A percentile compares a stretch with the other conserved stretches of the same genome.
phyloP scores from a whole-genome alignment of 2,888 invertebrate species.

The Prosapia bicincta region DNA sequence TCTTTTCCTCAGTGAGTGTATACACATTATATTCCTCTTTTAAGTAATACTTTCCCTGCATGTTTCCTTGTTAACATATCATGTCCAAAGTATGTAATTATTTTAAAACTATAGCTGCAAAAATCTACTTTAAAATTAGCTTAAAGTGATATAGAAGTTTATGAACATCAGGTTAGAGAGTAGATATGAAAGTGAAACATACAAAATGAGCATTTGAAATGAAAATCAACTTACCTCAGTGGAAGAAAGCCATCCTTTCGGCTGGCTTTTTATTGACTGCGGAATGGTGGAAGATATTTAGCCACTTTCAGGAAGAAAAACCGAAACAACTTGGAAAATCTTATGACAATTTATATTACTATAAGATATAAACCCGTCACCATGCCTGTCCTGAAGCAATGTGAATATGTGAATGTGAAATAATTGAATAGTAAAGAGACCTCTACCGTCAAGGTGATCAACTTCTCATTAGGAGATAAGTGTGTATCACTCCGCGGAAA shows the following conservation, averaged over 20 bases:
- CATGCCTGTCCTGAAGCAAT: background rate
- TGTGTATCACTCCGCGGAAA: background rate
- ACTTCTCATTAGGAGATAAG: background rate
- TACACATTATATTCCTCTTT: too few relatives aligned
- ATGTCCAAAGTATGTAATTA: too few relatives aligned
- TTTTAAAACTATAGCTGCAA: too few relatives aligned
- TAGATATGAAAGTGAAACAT: too few relatives aligned
- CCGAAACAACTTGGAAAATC: background rate
- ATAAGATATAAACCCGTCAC: background rate
- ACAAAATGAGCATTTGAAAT: slow-evolving; percentile 1
- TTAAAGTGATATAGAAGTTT: too few relatives aligned
- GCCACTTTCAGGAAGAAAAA: slow-evolving; percentile 34
- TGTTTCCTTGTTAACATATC: too few relatives aligned
- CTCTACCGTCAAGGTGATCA: background rate
- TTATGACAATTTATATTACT: background rate
- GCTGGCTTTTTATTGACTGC: slow-evolving; percentile 73
- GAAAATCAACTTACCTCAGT: slow-evolving; percentile 52
- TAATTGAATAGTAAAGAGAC: background rate
- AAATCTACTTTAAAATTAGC: too few relatives aligned
- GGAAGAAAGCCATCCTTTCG: slow-evolving; percentile 72
- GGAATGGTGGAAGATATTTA: slow-evolving; percentile 67
- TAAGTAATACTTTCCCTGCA: too few relatives aligned
- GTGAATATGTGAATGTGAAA: too few relatives aligned
- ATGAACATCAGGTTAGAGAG: too few relatives aligned
- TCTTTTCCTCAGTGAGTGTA: too few relatives aligned